phyloP scores from a whole-genome alignment of 2,888 invertebrate species.

The Fabriciana adippe region DNA sequence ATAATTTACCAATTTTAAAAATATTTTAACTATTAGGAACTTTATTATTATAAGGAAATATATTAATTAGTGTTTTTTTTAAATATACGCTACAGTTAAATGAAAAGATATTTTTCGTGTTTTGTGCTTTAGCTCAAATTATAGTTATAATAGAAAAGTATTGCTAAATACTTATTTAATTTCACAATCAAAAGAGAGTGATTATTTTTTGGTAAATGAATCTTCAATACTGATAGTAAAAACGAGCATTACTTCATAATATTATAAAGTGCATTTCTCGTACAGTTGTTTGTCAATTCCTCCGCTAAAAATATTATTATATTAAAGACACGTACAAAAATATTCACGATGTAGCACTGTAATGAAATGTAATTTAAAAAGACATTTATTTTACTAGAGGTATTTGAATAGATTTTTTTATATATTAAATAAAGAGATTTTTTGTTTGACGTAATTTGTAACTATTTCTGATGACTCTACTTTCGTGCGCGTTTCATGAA shows the following conservation, averaged over 20 bases:
- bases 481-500: constrained; percentile 61
- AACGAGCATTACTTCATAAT: no score
- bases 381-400: background rate
- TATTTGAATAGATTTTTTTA: background rate
- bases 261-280: background rate
- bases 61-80: no score
- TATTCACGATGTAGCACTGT: background rate
- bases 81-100: no score
- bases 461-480: constrained; percentile 65
- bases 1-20: background rate
- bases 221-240: background rate
- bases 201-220: no score
- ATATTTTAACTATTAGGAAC: background rate
- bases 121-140: no score
- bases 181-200: no score
- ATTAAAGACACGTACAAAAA: background rate
- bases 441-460: constrained; percentile 67
- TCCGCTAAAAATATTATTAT: background rate
- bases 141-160: no score
- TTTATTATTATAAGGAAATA: no score
- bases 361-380: background rate
- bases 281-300: background rate
- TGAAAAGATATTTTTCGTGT: no score
- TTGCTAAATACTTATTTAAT: no score
- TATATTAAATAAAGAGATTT: constrained; percentile 17